Percentiles rank a stretch among this genome's conserved stretches.
phyloP scores from a whole-genome alignment of 2,888 invertebrate genomes.

The Vesta saturnalis region DNA sequence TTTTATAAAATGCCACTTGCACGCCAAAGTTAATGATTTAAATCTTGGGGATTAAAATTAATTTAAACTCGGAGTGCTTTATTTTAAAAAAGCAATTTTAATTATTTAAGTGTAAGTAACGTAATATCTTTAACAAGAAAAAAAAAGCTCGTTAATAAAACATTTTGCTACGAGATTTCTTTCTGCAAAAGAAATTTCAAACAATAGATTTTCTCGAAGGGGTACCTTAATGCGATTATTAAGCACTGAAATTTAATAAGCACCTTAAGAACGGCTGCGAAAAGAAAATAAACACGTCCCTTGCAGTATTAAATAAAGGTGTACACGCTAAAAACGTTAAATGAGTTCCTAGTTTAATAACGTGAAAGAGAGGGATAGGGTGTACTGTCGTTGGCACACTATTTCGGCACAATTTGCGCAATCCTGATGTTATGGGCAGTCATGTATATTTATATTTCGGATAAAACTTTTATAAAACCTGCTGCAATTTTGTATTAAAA shows the following conservation, averaged over 20 bases:
- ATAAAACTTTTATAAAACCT: conserved; percentile 58
- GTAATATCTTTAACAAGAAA: not conserved
- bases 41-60: not conserved
- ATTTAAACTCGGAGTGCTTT: not conserved
- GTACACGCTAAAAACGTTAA: conserved; percentile 58
- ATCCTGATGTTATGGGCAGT: conserved; percentile 59
- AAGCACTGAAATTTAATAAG: conserved; percentile 60
- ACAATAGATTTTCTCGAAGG: conserved; percentile 51
- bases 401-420: conserved; percentile 57
- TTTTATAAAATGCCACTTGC: too few relatives aligned
- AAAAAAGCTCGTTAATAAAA: conserved; percentile 24
- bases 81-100: conserved; percentile 8
- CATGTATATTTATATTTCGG: conserved; percentile 60
- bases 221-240: conserved; percentile 56
- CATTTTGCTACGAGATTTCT: conserved; percentile 29
- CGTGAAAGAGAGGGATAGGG: conserved; percentile 43
- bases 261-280: conserved; percentile 52
- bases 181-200: conserved; percentile 45
- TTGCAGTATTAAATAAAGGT: conserved; percentile 59
- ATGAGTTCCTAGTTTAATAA: conserved; percentile 41
- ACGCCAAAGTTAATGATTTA: not conserved
- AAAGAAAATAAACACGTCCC: conserved; percentile 57
- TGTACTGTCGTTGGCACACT: conserved; percentile 52
- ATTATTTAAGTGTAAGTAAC: conserved; percentile 12
- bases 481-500: conserved; percentile 59